Evolutionary conservation across 2,113 vertebrate species (phyloP).

Genomic region (Dendrocopos noguchii): DNA sequence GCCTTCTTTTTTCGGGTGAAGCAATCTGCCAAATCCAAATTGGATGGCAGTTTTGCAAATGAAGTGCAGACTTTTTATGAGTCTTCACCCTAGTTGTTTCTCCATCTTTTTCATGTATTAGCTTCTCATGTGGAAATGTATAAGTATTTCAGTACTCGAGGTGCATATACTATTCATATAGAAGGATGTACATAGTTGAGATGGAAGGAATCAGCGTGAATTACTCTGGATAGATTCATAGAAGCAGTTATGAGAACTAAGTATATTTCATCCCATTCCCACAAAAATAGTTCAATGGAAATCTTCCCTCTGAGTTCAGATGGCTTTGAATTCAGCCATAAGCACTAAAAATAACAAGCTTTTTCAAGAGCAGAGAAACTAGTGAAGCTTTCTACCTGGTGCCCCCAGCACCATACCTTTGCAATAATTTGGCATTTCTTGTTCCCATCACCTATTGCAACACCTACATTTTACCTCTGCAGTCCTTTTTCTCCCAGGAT

Average conservation of each 20-base stretch:
- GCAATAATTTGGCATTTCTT: constrained; percentile 7
- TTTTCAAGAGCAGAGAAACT: constrained; percentile 36
- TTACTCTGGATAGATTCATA: not conserved
- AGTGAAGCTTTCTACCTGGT: constrained; percentile 25
- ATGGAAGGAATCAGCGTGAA: not conserved
- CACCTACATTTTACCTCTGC: not conserved
- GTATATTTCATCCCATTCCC: constrained; percentile 13
- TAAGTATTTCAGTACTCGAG: not conserved
- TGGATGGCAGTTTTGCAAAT: constrained; percentile 14
- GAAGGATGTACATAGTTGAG: not conserved
- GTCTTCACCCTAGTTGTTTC: not conserved
- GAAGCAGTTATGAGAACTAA: not conserved
- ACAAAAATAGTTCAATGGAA: constrained; percentile 53
- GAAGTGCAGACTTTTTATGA: not conserved
- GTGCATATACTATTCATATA: not conserved
- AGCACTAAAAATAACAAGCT: constrained; percentile 58
- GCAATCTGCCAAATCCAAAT: constrained; percentile 10
- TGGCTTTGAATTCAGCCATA: constrained; percentile 36
- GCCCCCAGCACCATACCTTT: not conserved
- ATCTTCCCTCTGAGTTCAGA: constrained; percentile 17
- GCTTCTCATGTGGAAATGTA: not conserved
- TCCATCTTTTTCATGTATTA: not conserved
- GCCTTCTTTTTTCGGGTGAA: not conserved
- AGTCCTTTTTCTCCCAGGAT: not conserved
- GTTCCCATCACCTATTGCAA: not conserved